Evolutionary conservation across 1,140 invertebrate species (phyloP), one percentile per base, ranked within the genome.

Genomic region (Proctacanthus coquilletti): DNA sequence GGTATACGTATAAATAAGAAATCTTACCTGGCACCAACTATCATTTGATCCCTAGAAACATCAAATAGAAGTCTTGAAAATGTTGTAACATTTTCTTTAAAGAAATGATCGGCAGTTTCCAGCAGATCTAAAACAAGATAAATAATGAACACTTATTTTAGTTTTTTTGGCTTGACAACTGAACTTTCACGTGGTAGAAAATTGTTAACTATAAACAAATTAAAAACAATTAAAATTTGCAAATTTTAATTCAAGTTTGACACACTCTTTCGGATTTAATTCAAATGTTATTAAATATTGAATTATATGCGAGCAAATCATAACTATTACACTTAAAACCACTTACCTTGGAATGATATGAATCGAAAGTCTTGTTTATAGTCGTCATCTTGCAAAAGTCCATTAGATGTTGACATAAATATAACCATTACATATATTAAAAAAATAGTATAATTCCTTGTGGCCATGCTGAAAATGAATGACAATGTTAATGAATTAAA

Each of bases 11-110:
- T n/a, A n/a, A n/a, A n/a, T n/a, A n/a, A n/a, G n/a, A 39, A 38
- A 41, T 53, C 64, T 71, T 65, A 84, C 80, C 80, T 74, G 40
- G 80, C 79, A 38, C 81, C 81, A 42, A 83, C 78, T 41, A 85
- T 68, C 40, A 89, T 65, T 62, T 87, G 83, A 54, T 82, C 77
- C 51, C 80, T 74, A 34, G 77, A 73, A 19, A 85, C 75, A 64
- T 88, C 84, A 56, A 87, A 85, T 17, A 84, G 62, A 50, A 87
- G 62, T 62, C 83, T 75, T 6, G 80, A 77, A 62, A 76, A 87
- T 40, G 73, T 73, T 21, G 70, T 72, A 41, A 79, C 74, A 36
- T 69, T 72, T 27, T 73, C 68, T 48, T 76, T 71, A 45, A 66
- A 63, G 51, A 78, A 80, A 50, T 66, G 64, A 58, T 65, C 65